Evolutionary conservation across 2,888 invertebrate genomes (phyloP).

Genomic region (Dryobota labecula): DNA sequence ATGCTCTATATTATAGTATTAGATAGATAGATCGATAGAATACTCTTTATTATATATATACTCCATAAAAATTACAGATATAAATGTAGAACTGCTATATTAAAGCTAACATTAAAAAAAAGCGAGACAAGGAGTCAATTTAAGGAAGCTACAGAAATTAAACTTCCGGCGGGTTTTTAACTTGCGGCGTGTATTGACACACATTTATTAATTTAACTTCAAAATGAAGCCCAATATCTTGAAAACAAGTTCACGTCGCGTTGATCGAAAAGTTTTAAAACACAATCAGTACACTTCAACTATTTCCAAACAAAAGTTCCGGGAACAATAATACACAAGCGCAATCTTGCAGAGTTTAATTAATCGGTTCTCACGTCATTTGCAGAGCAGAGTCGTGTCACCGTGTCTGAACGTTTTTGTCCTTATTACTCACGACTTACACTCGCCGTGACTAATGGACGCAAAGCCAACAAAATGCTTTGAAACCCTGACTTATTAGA

Average conservation of each 20-base stretch:
- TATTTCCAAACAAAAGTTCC: slow-evolving; percentile 19
- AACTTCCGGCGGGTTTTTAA: too few relatives aligned
- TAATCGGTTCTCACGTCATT: slow-evolving; percentile 60
- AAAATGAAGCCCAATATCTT: not conserved
- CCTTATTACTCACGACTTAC: slow-evolving; percentile 60
- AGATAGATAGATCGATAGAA: too few relatives aligned
- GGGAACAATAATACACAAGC: slow-evolving; percentile 24
- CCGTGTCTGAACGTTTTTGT: slow-evolving; percentile 54
- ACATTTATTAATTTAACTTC: not conserved
- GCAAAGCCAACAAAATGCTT: slow-evolving; percentile 57
- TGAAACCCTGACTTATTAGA: slow-evolving; percentile 49
- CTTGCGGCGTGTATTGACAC: too few relatives aligned
- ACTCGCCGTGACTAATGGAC: slow-evolving; percentile 58
- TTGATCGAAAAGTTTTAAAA: not conserved
- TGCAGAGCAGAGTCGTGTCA: slow-evolving; percentile 47
- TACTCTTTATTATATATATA: too few relatives aligned
- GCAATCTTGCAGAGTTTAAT: slow-evolving; percentile 42
- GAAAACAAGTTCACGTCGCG: not conserved
- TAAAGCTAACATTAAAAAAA: not conserved
- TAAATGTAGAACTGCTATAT: too few relatives aligned
- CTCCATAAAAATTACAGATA: too few relatives aligned
- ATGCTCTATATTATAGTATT: not conserved
- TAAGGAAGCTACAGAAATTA: not conserved
- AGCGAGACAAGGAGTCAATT: too few relatives aligned
- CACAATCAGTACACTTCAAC: slow-evolving; percentile 21